Percentiles rank a stretch among this genome's conserved stretches.
These are phyloP conservation scores for Chaunax sp. DNA, from an alignment of 2,797 vertebrate species.

Conservation along the genomic window DNA sequence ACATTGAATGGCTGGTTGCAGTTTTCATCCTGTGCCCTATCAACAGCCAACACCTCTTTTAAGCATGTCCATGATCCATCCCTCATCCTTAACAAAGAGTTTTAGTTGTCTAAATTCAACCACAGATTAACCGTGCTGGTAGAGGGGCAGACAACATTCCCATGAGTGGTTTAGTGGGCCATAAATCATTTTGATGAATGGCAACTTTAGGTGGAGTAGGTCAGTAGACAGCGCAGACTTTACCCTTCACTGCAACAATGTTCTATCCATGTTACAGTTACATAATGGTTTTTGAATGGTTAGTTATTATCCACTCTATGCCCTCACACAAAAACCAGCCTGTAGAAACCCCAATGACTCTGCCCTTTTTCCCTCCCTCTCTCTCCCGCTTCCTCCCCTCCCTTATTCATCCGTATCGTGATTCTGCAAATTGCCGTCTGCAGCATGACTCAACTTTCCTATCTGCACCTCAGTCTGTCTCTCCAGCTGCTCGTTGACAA, in stretches of 20 bases:
- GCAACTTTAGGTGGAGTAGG: constrained; percentile 21
- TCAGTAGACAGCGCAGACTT: not conserved
- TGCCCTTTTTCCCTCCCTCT: not conserved
- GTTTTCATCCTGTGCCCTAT: not conserved
- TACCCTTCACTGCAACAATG: constrained; percentile 37
- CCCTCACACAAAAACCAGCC: constrained; percentile 13
- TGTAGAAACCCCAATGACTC: constrained; percentile 21
- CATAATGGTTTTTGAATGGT: constrained; percentile 44
- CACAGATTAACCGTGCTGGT: not conserved
- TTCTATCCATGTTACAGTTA: constrained; percentile 50
- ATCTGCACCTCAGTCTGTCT: constrained; percentile 53
- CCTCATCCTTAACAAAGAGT: not conserved
- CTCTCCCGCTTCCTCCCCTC: not conserved
- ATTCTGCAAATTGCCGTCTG: constrained; percentile 76
- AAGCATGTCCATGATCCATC: not conserved
- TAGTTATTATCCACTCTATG: constrained; percentile 31
- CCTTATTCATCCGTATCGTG: constrained; percentile 68
- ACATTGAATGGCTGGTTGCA: no score
- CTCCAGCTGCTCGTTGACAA: constrained; percentile 38
- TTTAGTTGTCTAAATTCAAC: no score
- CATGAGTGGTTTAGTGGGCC: not conserved
- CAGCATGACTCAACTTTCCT: constrained; percentile 75
- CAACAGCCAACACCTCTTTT: not conserved
- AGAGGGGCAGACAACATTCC: not conserved
- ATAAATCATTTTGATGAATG: not conserved